Conservation (phyloP, 2,113 vertebrate species). For the Brienomyrus longianalis region DNA sequence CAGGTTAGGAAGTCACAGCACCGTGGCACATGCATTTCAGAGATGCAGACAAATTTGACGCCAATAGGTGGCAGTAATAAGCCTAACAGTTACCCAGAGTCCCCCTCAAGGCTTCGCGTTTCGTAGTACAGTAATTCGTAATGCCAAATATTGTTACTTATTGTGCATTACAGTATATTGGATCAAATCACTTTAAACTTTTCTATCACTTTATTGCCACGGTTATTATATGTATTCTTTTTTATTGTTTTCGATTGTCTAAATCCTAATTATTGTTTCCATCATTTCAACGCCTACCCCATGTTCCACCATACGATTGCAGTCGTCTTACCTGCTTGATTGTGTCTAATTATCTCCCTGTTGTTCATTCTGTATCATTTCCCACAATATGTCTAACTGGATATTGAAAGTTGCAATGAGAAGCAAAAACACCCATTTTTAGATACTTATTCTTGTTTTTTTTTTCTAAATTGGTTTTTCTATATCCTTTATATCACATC, state of each 20-base stretch:
- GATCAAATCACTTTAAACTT: neutral
- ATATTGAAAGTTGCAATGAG: neutral
- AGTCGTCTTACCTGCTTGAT: neutral
- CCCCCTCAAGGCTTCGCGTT: neutral
- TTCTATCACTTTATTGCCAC: neutral
- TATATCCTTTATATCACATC: neutral
- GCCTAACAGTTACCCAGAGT: neutral
- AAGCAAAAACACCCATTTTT: neutral
- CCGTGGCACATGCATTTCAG: neutral
- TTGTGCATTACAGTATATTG: neutral
- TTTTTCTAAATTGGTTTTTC: neutral
- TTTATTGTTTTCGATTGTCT: neutral
- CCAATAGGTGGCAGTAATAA: constrained; percentile 5
- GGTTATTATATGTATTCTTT: neutral
- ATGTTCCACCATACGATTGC: neutral
- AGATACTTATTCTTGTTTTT: neutral
- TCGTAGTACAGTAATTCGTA: neutral
- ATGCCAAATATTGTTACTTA: neutral
- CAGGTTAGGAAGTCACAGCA: neutral
- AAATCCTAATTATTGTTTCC: neutral
- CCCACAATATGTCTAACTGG: neutral
- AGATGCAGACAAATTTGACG: neutral
- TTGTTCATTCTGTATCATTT: neutral
- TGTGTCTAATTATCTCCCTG: neutral
- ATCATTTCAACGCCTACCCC: neutral